A percentile compares a stretch with the other conserved stretches of the same genome.
Evolutionary conservation across 1,140 invertebrate species (phyloP).

Genomic region (Oncopodura yosiiana): DNA sequence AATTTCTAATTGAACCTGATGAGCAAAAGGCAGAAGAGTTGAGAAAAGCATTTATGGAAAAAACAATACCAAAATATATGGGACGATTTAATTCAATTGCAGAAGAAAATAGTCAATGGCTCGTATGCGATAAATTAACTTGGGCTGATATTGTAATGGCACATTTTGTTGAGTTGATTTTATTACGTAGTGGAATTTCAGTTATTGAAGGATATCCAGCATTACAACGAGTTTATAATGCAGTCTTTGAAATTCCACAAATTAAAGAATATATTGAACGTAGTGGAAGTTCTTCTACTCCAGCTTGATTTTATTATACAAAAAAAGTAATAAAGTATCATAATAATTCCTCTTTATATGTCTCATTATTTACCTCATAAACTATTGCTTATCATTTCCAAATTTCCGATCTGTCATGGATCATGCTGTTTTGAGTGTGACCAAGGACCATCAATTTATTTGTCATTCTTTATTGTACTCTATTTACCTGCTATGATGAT

Average conservation of each 20-base stretch:
- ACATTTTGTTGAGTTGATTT: slow-evolving; percentile 13
- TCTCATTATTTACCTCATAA: no score
- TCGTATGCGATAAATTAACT: slow-evolving; percentile 1
- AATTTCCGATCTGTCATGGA: no score
- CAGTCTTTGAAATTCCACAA: slow-evolving; percentile 13
- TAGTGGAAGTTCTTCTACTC: no score
- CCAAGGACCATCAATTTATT: no score
- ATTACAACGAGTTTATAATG: slow-evolving; percentile 9
- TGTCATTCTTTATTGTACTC: no score
- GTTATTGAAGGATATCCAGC: slow-evolving; percentile 13
- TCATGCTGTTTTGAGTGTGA: no score
- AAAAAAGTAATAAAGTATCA: no score
- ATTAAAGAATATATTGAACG: slow-evolving; percentile 23
- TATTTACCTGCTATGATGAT: no score
- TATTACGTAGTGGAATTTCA: background rate
- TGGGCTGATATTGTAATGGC: slow-evolving; percentile 10
- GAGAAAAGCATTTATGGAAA: background rate
- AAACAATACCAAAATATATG: slow-evolving; percentile 8
- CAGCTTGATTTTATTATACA: no score
- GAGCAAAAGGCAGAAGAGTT: slow-evolving; percentile 7
- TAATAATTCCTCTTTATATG: no score
- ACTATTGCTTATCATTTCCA: no score
- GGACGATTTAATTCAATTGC: background rate
- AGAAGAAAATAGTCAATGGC: background rate
- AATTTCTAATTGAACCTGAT: slow-evolving; percentile 7